phyloP scores from a whole-genome alignment of 2,113 vertebrate species.

The Tachycineta bicolor region DNA sequence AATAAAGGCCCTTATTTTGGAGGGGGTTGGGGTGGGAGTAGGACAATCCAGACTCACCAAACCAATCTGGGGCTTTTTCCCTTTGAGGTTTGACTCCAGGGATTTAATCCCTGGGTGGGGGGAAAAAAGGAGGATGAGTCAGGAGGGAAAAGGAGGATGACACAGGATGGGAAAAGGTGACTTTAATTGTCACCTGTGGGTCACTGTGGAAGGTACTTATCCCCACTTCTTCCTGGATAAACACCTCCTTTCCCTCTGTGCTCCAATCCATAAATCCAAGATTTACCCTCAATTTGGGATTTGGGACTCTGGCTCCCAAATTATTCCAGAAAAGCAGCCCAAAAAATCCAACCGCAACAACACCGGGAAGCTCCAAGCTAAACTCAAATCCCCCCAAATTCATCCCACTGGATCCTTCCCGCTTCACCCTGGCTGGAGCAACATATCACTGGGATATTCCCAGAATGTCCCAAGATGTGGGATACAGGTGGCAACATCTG shows the following conservation, averaged over 20 bases:
- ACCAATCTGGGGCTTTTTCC: background rate
- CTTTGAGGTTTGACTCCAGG: background rate
- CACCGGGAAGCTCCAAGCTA: accelerated
- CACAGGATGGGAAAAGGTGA: background rate
- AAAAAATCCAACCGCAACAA: background rate
- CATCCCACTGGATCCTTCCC: accelerated
- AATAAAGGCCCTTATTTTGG: background rate
- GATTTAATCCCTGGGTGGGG: background rate
- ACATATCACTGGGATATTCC: background rate
- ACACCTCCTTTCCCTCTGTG: background rate
- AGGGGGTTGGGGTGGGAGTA: accelerated
- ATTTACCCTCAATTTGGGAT: background rate
- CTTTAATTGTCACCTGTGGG: background rate
- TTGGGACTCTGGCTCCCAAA: background rate
- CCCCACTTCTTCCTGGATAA: background rate
- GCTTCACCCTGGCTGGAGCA: background rate
- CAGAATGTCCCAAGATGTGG: background rate
- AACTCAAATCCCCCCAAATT: accelerated
- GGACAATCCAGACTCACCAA: background rate
- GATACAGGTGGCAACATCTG: slow-evolving; percentile 79
- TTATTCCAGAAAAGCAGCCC: accelerated
- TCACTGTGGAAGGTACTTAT: background rate
- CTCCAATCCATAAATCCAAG: background rate
- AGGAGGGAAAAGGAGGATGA: background rate
- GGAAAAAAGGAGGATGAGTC: background rate